Base-by-base conservation (phyloP, 2,888 invertebrate genomes). In the Drosophila gaucha region DNA sequence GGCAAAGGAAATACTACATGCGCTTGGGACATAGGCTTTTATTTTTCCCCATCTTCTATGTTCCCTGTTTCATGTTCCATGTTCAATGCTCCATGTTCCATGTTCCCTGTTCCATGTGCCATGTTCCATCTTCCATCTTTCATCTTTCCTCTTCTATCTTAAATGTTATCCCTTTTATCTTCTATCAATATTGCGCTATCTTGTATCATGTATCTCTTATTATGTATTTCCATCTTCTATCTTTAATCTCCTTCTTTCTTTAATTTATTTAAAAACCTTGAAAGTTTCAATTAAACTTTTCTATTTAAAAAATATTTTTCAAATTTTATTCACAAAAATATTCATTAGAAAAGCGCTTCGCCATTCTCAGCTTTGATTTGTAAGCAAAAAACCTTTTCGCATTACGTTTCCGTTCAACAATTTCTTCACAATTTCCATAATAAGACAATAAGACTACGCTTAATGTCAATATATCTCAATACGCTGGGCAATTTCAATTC, bases 391-490 rank as follows among this genome's bases (percentile, higher is more conserved):
- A 8, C 6, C 18, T 22, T 44, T 60, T 36, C 6, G 24, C 9
- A 30, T 63, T 14, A 26, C 9, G 14, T 30, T 16, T n/a, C 9
- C 18, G 14, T 14, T n/a, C 9, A 6, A 22, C 41, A 43, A 35
- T 10, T 30, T 60, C 59, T 36, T n/a, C 10, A 36, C 24, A 46
- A 58, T 57, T 72, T 54, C 31, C 54, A 54, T 64, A 59, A 59
- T 64, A 58, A 22, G 44, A 59, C 39, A 51, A 55, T 59, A 56
- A 59, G 46, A 58, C 54, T 43, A 12, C 20, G 73, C 73, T 74
- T 77, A 72, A 43, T 51, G 33, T 28, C 56, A 71, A 65, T 54
- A 33, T 54, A 36, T 46, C 76, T 57, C 51, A 63, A 44, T 60
- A 30, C 30, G 67, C 33, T 41, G 46, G 47, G 43, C 64, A 38